Evolutionary conservation across 37 sponge, comb jelly and placozoan species (phyloP), one percentile per base, ranked within the genome.

Genomic region (Cliona cf. orientalis): DNA sequence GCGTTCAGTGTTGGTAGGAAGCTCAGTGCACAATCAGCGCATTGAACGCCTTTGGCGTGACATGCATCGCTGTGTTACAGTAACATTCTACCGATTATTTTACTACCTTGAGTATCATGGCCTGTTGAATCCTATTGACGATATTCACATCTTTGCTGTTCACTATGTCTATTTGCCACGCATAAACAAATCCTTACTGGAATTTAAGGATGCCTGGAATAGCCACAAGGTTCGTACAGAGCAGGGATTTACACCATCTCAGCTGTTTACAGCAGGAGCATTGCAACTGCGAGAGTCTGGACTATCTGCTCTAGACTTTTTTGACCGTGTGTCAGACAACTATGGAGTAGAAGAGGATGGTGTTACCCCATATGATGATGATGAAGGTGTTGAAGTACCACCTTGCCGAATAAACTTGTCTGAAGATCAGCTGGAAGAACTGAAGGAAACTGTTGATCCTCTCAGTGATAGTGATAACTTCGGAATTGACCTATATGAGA

Each of bases 41-140:
- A 76, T 87, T 40, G 88, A 87, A 35, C 76, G 88, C 5, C 69
- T 87, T 5, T 87, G 88, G 88, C 28, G 76, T 12, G 88, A 87
- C 59, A 60, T 74, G 70, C 88, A 87, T 37, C 76, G 76, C 4
- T 71, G 88, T 87, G 88, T 81, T 22, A 87, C 82, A 36, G 19
- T 23, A 19, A 42, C 81, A 1, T 87, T 58, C 61, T 87, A 87
- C 35, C 58, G 88, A 40, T 41, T 87, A 17, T 87, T 87, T 68
- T 87, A 87, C 64, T 77, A 55, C 58, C 70, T 87, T 32, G 88
- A 87, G 61, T 39, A 81, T 14, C 44, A 75, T 23, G 59, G 42
- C 23, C 61, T 66, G 4, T 55, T 87, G 2, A 71, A 75, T 34
- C 76, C 88, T 23, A 29, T 66, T 25, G 79, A 80, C 66, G 74